These are phyloP conservation scores for Phasia obesa DNA, from an alignment of 2,888 invertebrate genomes.

Conservation along the genomic window DNA sequence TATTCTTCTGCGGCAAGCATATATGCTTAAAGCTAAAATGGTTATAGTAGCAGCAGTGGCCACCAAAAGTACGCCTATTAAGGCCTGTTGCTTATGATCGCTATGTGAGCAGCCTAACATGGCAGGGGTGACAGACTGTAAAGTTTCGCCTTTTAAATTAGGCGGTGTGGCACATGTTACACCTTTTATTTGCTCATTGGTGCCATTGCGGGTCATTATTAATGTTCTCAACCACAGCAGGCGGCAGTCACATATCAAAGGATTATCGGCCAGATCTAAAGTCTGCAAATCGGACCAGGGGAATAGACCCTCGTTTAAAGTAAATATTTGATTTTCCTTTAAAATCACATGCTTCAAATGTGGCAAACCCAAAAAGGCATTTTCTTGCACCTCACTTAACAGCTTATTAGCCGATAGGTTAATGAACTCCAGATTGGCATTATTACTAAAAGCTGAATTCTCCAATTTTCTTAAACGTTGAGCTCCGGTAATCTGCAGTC, in stretches of 20 bases:
- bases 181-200: conserved; percentile 79
- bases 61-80: conserved; percentile 89
- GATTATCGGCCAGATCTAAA: conserved; percentile 91
- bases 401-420: conserved; percentile 90
- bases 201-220: conserved; percentile 82
- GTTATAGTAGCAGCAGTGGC: conserved; percentile 88
- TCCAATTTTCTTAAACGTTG: conserved; percentile 88
- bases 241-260: conserved; percentile 91
- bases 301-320: conserved; percentile 90
- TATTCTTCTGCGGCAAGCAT: conserved; percentile 90
- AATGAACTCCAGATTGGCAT: conserved; percentile 90
- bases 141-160: conserved; percentile 87
- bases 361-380: conserved; percentile 89
- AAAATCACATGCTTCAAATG: conserved; percentile 90
- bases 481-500: conserved; percentile 90
- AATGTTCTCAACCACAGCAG: conserved; percentile 91
- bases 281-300: conserved; percentile 90
- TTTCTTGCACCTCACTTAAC: conserved; percentile 88
- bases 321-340: conserved; percentile 89
- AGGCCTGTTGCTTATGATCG: conserved; percentile 90
- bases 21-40: conserved; percentile 88
- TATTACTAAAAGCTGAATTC: conserved; percentile 90
- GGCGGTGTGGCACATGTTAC: conserved; percentile 89
- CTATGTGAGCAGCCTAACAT: conserved; percentile 92
- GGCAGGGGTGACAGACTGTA: conserved; percentile 88